Conservation (phyloP, 2,797 vertebrate genomes). For the Pseudotriccus pelzelni region DNA sequence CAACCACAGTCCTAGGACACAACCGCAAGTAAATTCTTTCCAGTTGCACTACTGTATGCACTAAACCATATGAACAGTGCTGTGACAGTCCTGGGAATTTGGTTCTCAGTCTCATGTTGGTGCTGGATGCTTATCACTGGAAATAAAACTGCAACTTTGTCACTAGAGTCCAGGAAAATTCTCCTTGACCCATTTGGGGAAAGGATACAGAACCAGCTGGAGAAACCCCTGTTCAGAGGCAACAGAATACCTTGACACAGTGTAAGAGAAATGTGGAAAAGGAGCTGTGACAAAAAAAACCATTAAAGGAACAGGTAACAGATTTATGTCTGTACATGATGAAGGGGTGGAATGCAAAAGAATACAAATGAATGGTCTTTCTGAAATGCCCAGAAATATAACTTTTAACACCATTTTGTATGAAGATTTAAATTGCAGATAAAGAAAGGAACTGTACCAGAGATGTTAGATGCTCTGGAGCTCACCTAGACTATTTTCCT, state of each 20-base stretch:
- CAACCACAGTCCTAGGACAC: conserved; percentile 32
- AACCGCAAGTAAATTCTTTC: conserved; percentile 46
- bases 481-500: neutral
- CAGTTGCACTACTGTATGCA: conserved; percentile 38
- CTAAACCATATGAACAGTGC: neutral
- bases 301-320: neutral
- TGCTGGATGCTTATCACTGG: conserved; percentile 47
- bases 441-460: neutral
- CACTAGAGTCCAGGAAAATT: conserved; percentile 53
- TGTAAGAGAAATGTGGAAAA: neutral
- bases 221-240: neutral
- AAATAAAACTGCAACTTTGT: conserved; percentile 65
- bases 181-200: conserved; percentile 26
- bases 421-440: neutral
- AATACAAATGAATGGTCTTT: neutral
- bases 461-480: neutral
- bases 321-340: neutral
- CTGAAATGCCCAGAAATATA: neutral
- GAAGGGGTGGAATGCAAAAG: neutral
- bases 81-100: conserved; percentile 31
- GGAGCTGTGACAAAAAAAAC: neutral
- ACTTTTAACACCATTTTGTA: neutral
- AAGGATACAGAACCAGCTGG: neutral
- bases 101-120: neutral
- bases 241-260: neutral